Percentiles rank a stretch among this genome's conserved stretches.
Evolutionary conservation across 2,888 invertebrate genomes (phyloP).

Genomic region (Drosophila niveifrons): DNA sequence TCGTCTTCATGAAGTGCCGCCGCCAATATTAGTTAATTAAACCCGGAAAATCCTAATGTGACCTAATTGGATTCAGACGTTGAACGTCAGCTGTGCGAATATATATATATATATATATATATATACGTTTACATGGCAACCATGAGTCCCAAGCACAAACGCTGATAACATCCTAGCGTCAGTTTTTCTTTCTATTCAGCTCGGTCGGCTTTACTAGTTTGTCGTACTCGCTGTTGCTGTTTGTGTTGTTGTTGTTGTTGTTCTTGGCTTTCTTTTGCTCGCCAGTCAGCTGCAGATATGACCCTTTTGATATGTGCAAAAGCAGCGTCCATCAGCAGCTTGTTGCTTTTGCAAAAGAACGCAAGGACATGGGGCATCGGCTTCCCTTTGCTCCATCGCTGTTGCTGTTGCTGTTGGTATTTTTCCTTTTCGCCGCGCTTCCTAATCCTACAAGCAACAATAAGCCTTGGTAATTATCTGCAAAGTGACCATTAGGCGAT

Average conservation of each 20-base stretch:
- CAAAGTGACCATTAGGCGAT: slow-evolving; percentile 84
- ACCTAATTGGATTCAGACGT: slow-evolving; percentile 67
- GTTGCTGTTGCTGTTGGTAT: neutral
- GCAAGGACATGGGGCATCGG: slow-evolving; percentile 14
- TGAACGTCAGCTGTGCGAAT: slow-evolving; percentile 29
- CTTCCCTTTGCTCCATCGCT: slow-evolving; percentile 13
- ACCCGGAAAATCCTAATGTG: slow-evolving; percentile 75
- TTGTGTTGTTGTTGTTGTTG: neutral
- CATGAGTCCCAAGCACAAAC: slow-evolving; percentile 18
- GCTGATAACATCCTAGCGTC: slow-evolving; percentile 38
- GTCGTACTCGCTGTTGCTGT: slow-evolving; percentile 21
- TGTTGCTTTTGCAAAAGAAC: slow-evolving; percentile 58
- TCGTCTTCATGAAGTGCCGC: slow-evolving; percentile 19
- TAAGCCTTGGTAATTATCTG: slow-evolving; percentile 84
- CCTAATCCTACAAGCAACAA: slow-evolving; percentile 78
- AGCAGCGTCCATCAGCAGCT: slow-evolving; percentile 48
- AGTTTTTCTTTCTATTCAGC: slow-evolving; percentile 38
- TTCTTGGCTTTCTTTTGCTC: slow-evolving; percentile 5
- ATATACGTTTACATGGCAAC: neutral
- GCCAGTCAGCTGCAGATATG: slow-evolving; percentile 42
- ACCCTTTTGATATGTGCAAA: slow-evolving; percentile 67
- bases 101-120: no score
- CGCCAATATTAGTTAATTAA: slow-evolving; percentile 76
- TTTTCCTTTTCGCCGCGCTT: slow-evolving; percentile 59
- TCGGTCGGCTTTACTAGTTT: slow-evolving; percentile 43